Evolutionary conservation across 1,140 invertebrate species (phyloP), one percentile per base, ranked within the genome.

Genomic region (Atta cephalotes): DNA sequence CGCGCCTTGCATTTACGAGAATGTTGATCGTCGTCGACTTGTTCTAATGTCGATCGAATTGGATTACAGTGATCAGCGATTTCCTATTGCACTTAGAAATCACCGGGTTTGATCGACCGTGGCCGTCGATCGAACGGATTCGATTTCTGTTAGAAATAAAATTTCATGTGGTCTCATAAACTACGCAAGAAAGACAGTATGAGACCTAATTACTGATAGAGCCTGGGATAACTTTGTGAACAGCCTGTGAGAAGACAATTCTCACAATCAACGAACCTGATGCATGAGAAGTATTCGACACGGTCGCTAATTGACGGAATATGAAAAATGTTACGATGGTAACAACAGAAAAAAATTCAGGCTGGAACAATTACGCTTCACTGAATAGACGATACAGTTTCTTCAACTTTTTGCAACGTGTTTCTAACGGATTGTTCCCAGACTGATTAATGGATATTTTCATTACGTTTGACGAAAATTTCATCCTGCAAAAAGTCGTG

Each of bases 251-350:
- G 89, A 90, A 91, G 89, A 90, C 35, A 31, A 49, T 53, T 84
- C 79, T 35, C 35, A 80, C 81, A 90, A 88, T 90, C 88, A 78
- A 84, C 84, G 76, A 70, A 53, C n/a, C 14, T 78, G 63, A 79
- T 35, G 68, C 60, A 77, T 79, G 89, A 87, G 85, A 85, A 89
- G 28, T 76, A 80, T 89, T 89, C 84, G 89, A 84, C 65, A 80
- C 53, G n/a, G 71, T 56, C 74, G 82, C 74, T 91, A 91, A 91
- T 91, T 91, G 90, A 78, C 68, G 62, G 66, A 63, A 53, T 45
- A 81, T 81, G 86, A 90, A 87, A 85, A 86, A 77, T 74, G 71
- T 78, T 78, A 62, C 7, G 56, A 58, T 49, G 87, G 49, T 86
- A 86, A 90, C 90, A 78, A 56, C 21, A 25, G 60, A 66, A 88